Base-by-base conservation (phyloP, 2,113 vertebrate genomes). In the Phalacrocorax aristotelis region DNA sequence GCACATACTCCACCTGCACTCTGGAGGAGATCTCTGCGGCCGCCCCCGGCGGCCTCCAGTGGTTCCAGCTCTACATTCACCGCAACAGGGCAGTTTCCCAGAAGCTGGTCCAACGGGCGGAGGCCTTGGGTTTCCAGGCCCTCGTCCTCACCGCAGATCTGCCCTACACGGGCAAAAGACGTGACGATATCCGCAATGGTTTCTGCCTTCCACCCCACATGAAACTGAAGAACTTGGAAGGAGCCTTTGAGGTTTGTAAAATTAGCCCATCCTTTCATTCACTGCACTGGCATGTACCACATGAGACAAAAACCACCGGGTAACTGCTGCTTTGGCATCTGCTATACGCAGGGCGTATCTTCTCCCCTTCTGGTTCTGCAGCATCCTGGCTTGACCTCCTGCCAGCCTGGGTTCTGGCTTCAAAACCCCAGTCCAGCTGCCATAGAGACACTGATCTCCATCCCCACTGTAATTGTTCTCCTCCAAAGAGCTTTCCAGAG, bases 21-120 rank as follows among this genome's bases (percentile, higher is more conserved):
- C 98, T 99, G 85, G 99, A 99, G 97, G 99, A 99, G 95, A 99
- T 99, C 3, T 97, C 96, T 0, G 81, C 96, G 0, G 98, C 99
- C 0, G 99, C 99, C 0, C 99, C 99, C 0, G 76, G 93, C 0
- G 98, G 99, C 7, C 98, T 99, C 84, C 98, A 93, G 19, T 99
- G 99, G 99, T 99, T 99, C 98, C 99, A 99, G 93, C 98, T 99
- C 60, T 99, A 99, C 38, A 97, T 99, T 44, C 99, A 99, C 96
- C 96, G 98, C 38, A 98, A 99, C 95, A 98, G 98, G 81, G 98
- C 98, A 19, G 91, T 99, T 76, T 99, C 99, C 0, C 98, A 98
- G 94, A 97, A 98, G 87, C 97, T 99, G n/a, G 97, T 99, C 78
- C 98, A 80, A 26, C 98, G 95, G 16, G 99, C 97, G 0, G 99